phyloP scores from a whole-genome alignment of 2,888 invertebrate species.

The Trypoxylon attenuatum region DNA sequence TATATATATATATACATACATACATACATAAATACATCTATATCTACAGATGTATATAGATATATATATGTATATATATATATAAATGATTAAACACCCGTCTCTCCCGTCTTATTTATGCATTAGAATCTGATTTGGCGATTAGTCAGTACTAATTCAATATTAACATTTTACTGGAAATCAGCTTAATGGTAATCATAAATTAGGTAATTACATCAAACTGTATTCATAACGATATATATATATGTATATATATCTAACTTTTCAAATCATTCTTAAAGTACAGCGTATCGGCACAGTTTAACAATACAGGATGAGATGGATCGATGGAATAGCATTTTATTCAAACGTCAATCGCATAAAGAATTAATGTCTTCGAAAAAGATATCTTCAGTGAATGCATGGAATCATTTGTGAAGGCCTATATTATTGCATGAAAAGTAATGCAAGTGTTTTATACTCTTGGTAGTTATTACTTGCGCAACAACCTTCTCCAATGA shows the following conservation, averaged over 20 bases:
- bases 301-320: constrained; percentile 17
- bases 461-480: no score
- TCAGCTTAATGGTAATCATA: constrained; percentile 46
- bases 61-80: background rate
- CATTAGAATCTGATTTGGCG: constrained; percentile 42
- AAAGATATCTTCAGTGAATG: constrained; percentile 47
- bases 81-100: constrained; percentile 9
- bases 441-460: no score
- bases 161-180: constrained; percentile 40
- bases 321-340: constrained; percentile 45
- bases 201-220: constrained; percentile 42
- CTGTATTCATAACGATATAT: constrained; percentile 43
- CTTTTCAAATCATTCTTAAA: constrained; percentile 25
- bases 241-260: no score
- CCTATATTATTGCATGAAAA: no score
- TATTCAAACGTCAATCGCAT: constrained; percentile 19
- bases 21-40: no score
- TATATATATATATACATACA: background rate
- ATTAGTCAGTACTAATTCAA: constrained; percentile 34
- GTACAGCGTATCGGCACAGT: constrained; percentile 19
- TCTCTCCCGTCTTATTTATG: constrained; percentile 45
- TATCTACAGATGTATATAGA: no score
- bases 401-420: constrained; percentile 47
- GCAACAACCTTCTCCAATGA: no score
- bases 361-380: constrained; percentile 10